Conservation (phyloP, 2,797 vertebrate genomes). For the Rallus crepitans region DNA sequence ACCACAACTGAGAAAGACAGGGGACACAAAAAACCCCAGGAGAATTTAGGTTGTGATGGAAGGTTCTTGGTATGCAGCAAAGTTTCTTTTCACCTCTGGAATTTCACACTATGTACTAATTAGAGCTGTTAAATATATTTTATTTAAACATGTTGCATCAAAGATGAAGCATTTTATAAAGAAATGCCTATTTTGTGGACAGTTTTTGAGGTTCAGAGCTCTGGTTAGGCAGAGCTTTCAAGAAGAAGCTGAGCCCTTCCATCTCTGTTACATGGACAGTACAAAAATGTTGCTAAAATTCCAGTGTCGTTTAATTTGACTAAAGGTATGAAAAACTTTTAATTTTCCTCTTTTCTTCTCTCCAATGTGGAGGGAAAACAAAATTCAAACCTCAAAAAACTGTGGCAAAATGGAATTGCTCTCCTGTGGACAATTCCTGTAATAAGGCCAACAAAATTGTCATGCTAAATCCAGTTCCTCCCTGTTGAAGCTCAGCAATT, state of each 20-base stretch:
- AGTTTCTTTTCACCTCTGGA: constrained; percentile 35
- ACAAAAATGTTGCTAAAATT: background rate
- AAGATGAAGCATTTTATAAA: constrained; percentile 6
- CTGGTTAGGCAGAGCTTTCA: background rate
- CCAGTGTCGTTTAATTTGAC: background rate
- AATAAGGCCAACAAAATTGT: background rate
- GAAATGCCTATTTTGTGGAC: background rate
- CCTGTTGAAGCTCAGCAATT: background rate
- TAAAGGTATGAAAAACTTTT: background rate
- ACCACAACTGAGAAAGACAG: background rate
- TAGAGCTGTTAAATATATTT: background rate
- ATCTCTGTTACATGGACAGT: background rate
- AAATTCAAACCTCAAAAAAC: background rate
- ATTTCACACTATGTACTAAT: background rate
- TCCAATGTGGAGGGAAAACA: background rate
- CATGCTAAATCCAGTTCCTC: background rate
- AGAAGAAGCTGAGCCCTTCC: background rate
- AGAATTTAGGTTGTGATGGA: background rate
- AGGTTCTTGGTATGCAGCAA: background rate
- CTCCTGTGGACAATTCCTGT: background rate
- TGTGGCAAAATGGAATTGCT: background rate
- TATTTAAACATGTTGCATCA: constrained; percentile 20
- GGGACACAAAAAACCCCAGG: background rate
- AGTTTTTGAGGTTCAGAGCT: background rate
- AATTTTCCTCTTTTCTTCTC: background rate